Base-by-base conservation (phyloP, 2,797 vertebrate genomes). In the Pelochelys cantorii region DNA sequence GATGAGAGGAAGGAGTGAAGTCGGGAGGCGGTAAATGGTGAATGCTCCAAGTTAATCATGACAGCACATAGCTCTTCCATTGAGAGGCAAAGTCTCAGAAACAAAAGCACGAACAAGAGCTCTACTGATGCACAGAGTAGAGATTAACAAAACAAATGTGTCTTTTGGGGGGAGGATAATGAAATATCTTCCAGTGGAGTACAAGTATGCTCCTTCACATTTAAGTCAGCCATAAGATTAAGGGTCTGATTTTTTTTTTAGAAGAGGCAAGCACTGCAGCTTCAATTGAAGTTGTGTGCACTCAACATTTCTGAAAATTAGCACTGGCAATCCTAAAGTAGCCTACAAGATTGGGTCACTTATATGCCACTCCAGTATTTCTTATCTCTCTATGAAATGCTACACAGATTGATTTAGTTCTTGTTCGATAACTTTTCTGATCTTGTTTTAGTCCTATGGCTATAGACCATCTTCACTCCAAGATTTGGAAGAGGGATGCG, bases 301-400 rank as follows among this genome's bases (percentile, higher is more conserved):
- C 29, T 37, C 57, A n/a, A 55, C 54, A 20, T 29, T 77, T 78
- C 12, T 29, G 65, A 75, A n/a, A 83, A 82, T 54, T 79, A 85
- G 11, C 20, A 6, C 9, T 5, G 3, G 25, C 37, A 79, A 11
- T 22, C 8, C 1, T 79, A n/a, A 68, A 68, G 52, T 31, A 25
- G 25, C 56, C 81, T 84, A 77, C 86, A 15, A 75, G 37, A 27
- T 48, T 48, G 71, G 23, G 60, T 75, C 60, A 55, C n/a, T 78
- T 68, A 37, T 42, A n/a, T 71, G 34, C 22, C 23, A 53, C 68
- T 7, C 4, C 0, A 27, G 0, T 86, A 22, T 62, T 81, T 56
- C 0, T 0, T 68, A 20, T 68, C 18, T 34, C 65, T 34, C 60
- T 74, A 74, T 17, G 53, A 83, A 89, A 84, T 57, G 34, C 34